These are phyloP conservation scores for Drepana falcataria DNA, from an alignment of 2,888 invertebrate genomes.

Conservation along the genomic window DNA sequence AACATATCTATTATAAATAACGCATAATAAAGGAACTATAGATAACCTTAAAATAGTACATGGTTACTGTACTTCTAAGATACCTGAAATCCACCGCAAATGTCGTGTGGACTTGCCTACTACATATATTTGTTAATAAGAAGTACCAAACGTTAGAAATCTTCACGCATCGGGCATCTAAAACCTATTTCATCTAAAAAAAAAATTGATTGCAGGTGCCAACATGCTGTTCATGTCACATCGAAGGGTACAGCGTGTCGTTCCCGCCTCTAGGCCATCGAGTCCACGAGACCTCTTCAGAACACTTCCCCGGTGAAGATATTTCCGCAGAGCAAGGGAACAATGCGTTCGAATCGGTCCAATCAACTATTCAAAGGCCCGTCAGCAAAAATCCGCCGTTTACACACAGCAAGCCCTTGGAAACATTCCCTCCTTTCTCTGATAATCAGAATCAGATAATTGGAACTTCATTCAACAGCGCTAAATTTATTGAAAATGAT, in stretches of 20 bases:
- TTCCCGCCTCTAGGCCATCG: constrained; percentile 81
- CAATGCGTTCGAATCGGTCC: constrained; percentile 68
- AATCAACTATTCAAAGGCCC: constrained; percentile 56
- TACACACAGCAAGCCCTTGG: constrained; percentile 48
- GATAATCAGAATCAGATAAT: constrained; percentile 60
- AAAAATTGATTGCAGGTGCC: constrained; percentile 81
- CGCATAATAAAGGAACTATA: no score
- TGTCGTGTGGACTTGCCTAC: no score
- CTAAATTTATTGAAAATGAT: constrained; percentile 51
- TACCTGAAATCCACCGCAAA: no score
- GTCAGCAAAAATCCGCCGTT: constrained; percentile 53
- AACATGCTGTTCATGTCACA: constrained; percentile 89
- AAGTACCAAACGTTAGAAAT: no score
- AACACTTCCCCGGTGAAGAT: constrained; percentile 79
- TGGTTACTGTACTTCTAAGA: no score
- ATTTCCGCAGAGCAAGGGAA: constrained; percentile 67
- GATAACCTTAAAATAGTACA: no score
- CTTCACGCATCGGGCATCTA: no score
- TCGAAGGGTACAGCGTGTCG: constrained; percentile 85
- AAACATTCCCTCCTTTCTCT: constrained; percentile 45
- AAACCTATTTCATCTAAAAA: no score
- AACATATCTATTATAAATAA: no score
- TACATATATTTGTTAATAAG: no score
- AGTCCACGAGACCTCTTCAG: constrained; percentile 69
- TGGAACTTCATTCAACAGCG: constrained; percentile 47